Base-by-base conservation (phyloP, 2,888 invertebrate species). In the Lydus trimaculatus region DNA sequence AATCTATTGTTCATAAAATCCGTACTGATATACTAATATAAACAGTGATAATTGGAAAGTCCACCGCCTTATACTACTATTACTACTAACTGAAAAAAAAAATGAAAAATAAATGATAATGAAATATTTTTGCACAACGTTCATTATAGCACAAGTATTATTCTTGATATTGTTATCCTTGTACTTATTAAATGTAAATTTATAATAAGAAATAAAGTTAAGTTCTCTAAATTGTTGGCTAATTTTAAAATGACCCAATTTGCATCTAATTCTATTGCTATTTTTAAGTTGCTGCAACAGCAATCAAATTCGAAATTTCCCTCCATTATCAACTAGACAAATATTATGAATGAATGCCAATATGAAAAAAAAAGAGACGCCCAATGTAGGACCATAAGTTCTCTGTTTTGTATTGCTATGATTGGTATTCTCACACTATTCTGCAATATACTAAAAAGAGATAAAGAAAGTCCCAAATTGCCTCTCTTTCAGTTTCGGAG, bases 131-230 rank as follows among this genome's bases (percentile, higher is more conserved):
- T 71, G 68, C 68, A 68, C 71, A 71, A 58, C 66, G 20, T 48
- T 65, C 67, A 63, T 68, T 63, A 28, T 58, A 65, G 65, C 69
- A 67, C 61, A 31, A 70, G 70, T 72, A 70, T 72, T 72, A 67
- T 70, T 67, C 66, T 72, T 72, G 69, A 72, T 58, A 52, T 56
- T 67, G 63, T 72, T 66, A 69, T 62, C 52, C 23, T 48, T 70
- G 70, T 72, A 70, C 65, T 70, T 72, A 70, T 59, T 71, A 48
- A 68, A 63, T 69, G 69, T 69, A 69, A 69, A 69, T 69, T 69
- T 65, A 65, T 69, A 69, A 60, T 36, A 36, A 43, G 61, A 36
- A 68, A 68, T 68, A 68, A 68, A 68, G 11, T 36, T 9, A 48
- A 48, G 20, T 48, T 17, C 43, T n/a, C 9, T 48, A 48, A 20